Evolutionary conservation across 2,797 vertebrate species (phyloP).

Genomic region (Argya squamiceps): DNA sequence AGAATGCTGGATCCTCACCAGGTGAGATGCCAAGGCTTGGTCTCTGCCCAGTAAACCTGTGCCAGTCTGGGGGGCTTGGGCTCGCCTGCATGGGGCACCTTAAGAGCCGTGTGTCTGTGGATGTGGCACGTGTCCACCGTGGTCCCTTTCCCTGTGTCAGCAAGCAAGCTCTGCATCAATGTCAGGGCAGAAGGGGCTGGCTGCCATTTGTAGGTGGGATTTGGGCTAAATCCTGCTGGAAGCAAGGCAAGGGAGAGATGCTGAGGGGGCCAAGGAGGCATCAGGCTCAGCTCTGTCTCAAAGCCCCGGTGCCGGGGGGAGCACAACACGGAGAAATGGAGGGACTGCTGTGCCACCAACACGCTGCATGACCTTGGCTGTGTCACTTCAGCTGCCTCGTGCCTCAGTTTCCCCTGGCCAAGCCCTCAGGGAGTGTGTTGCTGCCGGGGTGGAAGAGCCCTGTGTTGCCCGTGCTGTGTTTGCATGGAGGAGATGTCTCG

Average conservation of each 20-base stretch:
- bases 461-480: background rate
- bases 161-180: background rate
- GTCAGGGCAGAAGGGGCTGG: background rate
- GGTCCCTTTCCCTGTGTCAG: background rate
- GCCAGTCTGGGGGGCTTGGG: background rate
- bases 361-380: background rate
- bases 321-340: accelerated
- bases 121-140: background rate
- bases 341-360: background rate
- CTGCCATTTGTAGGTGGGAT: background rate
- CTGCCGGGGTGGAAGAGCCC: background rate
- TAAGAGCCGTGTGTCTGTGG: background rate
- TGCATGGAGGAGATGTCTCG: conserved; percentile 32
- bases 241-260: background rate
- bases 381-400: background rate
- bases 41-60: background rate
- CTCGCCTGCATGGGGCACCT: conserved; percentile 27
- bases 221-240: background rate
- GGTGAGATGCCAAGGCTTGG: conserved; percentile 40
- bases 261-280: background rate
- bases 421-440: background rate
- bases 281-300: background rate
- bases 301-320: accelerated
- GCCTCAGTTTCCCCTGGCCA: background rate
- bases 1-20: background rate